These are phyloP conservation scores for Coranthus polyacanthus DNA, from an alignment of 2,797 vertebrate species.

Conservation along the genomic window DNA sequence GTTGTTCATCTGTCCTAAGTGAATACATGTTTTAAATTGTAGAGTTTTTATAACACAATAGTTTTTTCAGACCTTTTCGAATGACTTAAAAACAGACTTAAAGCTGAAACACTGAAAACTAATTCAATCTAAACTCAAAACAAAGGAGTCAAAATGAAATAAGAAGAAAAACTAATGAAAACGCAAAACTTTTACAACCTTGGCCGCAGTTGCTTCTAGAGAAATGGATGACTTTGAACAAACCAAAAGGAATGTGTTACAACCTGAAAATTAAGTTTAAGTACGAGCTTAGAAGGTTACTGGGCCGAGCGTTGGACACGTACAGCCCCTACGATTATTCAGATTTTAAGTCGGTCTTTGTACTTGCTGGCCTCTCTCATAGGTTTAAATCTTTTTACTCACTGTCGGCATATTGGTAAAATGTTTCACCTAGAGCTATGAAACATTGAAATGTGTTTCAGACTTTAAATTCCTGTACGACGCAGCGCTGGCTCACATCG, in stretches of 20 bases:
- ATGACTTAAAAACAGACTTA: too few relatives aligned
- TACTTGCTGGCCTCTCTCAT: background rate
- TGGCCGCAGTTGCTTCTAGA: slow-evolving; percentile 23
- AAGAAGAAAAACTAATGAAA: too few relatives aligned
- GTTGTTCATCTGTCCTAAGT: too few relatives aligned
- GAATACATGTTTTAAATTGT: too few relatives aligned
- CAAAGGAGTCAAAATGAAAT: too few relatives aligned
- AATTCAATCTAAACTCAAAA: too few relatives aligned
- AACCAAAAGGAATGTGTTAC: slow-evolving; percentile 34
- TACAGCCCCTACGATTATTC: slow-evolving; percentile 3
- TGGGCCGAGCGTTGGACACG: background rate
- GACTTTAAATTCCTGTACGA: slow-evolving; percentile 12
- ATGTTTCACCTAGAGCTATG: slow-evolving; percentile 3
- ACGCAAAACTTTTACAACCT: too few relatives aligned
- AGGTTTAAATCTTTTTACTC: slow-evolving; percentile 5
- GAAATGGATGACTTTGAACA: slow-evolving; percentile 32
- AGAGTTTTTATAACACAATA: too few relatives aligned
- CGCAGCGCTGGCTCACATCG: slow-evolving; percentile 3
- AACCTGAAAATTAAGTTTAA: slow-evolving; percentile 9
- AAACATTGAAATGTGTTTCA: background rate
- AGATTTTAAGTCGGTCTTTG: slow-evolving; percentile 17
- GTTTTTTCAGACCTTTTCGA: too few relatives aligned
- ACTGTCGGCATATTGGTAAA: background rate
- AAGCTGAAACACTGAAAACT: too few relatives aligned
- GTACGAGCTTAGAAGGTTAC: slow-evolving; percentile 6